These are phyloP conservation scores for Sylvilagus bachmani DNA, from an alignment of 2,113 vertebrate genomes.

Conservation along the genomic window DNA sequence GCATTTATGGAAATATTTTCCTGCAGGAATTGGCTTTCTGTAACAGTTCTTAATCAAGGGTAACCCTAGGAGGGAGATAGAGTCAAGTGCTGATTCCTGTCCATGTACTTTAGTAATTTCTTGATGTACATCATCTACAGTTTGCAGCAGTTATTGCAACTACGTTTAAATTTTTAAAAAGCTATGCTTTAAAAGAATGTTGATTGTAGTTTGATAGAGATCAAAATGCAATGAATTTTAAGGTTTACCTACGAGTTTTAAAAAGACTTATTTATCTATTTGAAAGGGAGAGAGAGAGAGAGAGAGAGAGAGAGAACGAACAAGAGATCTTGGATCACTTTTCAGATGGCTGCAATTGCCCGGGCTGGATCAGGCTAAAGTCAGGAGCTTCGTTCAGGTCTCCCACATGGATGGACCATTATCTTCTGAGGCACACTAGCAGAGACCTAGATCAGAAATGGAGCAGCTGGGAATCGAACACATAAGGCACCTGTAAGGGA, in stretches of 20 bases:
- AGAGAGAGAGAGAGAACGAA: too few species aligned
- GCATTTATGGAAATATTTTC: conserved; percentile 85
- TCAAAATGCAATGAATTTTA: conserved; percentile 49
- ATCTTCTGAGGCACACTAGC: too few species aligned
- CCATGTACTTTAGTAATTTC: conserved; percentile 77
- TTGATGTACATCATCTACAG: conserved; percentile 69
- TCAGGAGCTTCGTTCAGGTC: too few species aligned
- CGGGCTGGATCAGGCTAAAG: too few species aligned
- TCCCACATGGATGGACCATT: too few species aligned
- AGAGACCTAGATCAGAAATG: too few species aligned
- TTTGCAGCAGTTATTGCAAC: conserved; percentile 56
- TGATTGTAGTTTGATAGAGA: conserved; percentile 44
- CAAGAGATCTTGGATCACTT: too few species aligned
- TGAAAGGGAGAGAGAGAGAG: too few species aligned
- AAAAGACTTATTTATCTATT: neutral
- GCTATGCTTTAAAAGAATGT: conserved; percentile 37
- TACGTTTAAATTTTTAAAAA: conserved; percentile 54
- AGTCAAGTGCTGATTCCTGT: conserved; percentile 83
- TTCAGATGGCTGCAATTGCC: too few species aligned
- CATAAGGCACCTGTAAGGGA: too few species aligned
- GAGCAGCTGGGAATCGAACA: too few species aligned
- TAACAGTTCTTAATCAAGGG: conserved; percentile 85
- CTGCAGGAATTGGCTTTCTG: conserved; percentile 82
- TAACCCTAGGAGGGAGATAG: conserved; percentile 84
- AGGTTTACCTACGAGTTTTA: conserved; percentile 20